Base-by-base conservation (phyloP, 2,797 vertebrate genomes). In the Cephalopachus bancanus region DNA sequence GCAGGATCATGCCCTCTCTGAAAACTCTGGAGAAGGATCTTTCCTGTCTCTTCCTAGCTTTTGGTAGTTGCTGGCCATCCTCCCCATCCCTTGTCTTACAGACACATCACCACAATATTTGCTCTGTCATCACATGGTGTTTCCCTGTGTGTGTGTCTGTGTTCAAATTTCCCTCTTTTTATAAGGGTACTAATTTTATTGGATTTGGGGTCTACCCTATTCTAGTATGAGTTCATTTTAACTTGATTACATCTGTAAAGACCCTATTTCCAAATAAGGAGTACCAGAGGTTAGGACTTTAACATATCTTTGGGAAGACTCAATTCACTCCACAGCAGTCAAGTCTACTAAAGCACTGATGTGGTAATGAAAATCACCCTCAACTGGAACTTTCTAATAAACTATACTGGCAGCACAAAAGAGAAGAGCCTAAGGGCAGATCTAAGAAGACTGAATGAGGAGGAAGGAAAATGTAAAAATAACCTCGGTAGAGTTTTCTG, bases 181-280 rank as follows among this genome's bases (percentile, higher is more conserved):
- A 65, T 51, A 81, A 78, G 16, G 20, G 75, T 30, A 55, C 26
- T 6, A 8, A 28, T 86, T 3, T 19, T 49, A 15, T 19, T 15
- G 57, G 28, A n/a, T 91, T 83, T 8, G 72, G 26, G 59, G 28
- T 26, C 30, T 28, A 12, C 12, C 3, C 17, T 51, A 33, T 26
- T 81, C 49, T 57, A 75, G 0, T 49, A 60, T 37, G 33, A 92
- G 20, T 30, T 89, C 53, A n/a, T 86, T 53, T 74, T 83, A 57
- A 76, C 55, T 76, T 51, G 5, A 57, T 91, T 9, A n/a, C 8
- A 83, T 69, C 74, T 90, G 16, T 20, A 67, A 81, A 95, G 60
- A 81, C 9, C 64, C 49, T 64, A 11, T 85, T 92, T 96, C 79
- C 62, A 79, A 95, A 84, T 90, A 71, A 97, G 67, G 30, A 19